A percentile compares a stretch with the other conserved stretches of the same genome.
Evolutionary conservation across 2,113 vertebrate species (phyloP).

Genomic region (Nibea coibor): DNA sequence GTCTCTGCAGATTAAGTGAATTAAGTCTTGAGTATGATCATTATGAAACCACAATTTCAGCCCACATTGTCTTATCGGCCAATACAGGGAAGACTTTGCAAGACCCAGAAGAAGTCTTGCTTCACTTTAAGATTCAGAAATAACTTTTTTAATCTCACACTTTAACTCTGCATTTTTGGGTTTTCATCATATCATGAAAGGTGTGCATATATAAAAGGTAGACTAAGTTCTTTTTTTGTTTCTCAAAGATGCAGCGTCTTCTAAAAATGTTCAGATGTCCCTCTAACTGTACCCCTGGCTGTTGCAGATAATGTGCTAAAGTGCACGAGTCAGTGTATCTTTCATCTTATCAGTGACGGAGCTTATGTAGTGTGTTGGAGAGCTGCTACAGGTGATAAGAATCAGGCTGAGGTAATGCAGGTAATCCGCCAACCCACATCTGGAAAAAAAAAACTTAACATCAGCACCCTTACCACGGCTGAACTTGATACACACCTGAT

Average conservation of each 20-base stretch:
- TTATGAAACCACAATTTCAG: constrained; percentile 32
- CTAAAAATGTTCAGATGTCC: not conserved
- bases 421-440: constrained; percentile 63
- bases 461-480: constrained; percentile 18
- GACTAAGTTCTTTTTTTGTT: not conserved
- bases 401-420: constrained; percentile 69
- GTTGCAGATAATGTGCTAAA: constrained; percentile 30
- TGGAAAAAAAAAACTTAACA: not conserved
- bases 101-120: not conserved
- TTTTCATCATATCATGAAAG: not conserved
- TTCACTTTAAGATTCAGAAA: constrained; percentile 6
- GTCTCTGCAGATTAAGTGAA: constrained; percentile 28
- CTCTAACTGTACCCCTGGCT: not conserved
- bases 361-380: constrained; percentile 39
- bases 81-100: not conserved
- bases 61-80: constrained; percentile 15
- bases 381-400: constrained; percentile 49
- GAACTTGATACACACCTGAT: constrained; percentile 52
- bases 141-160: not conserved
- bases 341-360: constrained; percentile 31
- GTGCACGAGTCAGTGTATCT: constrained; percentile 24
- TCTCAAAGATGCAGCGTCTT: not conserved
- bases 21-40: not conserved
- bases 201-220: not conserved
- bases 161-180: not conserved